Base-by-base conservation (phyloP, 2,888 invertebrate genomes). In the Aphidoletes aphidimyza region DNA sequence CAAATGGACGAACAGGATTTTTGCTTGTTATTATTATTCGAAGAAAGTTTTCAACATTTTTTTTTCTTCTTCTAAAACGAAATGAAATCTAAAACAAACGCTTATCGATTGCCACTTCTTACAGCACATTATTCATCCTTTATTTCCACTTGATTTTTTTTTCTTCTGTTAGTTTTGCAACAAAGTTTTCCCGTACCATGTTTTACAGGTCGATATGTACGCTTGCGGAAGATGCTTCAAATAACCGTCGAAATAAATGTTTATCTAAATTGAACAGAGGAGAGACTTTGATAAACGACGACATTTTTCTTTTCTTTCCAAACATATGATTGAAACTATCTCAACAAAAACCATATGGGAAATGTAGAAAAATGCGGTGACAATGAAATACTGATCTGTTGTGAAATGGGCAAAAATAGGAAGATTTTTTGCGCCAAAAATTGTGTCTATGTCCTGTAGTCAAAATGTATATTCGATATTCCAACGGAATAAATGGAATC, bases 61-160 rank as follows among this genome's bases (percentile, higher is more conserved):
- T n/a, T n/a, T n/a, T n/a, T n/a, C n/a, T n/a, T n/a, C n/a, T n/a
- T n/a, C n/a, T n/a, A n/a, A 30, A 69, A 30, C 26, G 69, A 69
- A 26, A 69, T 39, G 39, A 54, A 54, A 22, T 22, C 39, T 8
- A 39, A 39, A 8, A 39, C 39, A 39, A 39, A 39, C 5, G 8
- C 26, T 69, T 30, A 69, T 30, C 69, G 69, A 69, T 69, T 69
- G 69, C 69, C 69, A 69, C 69, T 69, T 69, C 69, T 69, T 69
- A 69, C 69, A 17, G 69, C 69, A 69, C 69, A 69, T 69, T 69
- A 69, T 14, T 69, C 69, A 69, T 69, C 69, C 69, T 69, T 69
- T 69, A 30, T 69, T 69, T 69, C 69, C 30, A 30, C 54, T 54
- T 54, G 54, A 54, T 26, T 22, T 54, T 54, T 54, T n/a, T n/a